phyloP scores from a whole-genome alignment of 2,797 vertebrate species.

The Euthynnus affinis region DNA sequence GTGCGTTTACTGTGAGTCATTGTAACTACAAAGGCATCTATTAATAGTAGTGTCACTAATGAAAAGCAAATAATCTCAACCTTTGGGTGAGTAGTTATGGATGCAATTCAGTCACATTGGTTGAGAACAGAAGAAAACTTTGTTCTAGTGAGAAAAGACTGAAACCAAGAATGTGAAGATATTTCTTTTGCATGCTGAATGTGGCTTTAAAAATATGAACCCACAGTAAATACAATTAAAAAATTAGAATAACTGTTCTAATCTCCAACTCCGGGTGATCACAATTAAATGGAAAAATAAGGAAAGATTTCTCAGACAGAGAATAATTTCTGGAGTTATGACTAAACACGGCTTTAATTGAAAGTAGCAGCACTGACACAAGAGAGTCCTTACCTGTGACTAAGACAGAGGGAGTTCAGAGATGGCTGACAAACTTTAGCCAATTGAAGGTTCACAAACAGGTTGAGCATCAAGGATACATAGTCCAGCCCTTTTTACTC shows the following conservation, averaged over 20 bases:
- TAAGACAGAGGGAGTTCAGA: slow-evolving; percentile 61
- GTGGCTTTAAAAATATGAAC: not conserved
- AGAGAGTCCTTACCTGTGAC: slow-evolving; percentile 76
- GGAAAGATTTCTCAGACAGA: not conserved
- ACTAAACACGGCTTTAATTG: slow-evolving; percentile 11
- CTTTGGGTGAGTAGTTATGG: not conserved
- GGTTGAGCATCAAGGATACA: slow-evolving; percentile 79
- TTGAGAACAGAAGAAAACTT: not conserved
- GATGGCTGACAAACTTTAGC: slow-evolving; percentile 51
- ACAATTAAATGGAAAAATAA: not conserved
- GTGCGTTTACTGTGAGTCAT: too few species aligned
- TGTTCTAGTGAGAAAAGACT: not conserved
- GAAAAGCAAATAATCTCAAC: not conserved
- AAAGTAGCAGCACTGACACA: slow-evolving; percentile 4
- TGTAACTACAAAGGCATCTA: not conserved
- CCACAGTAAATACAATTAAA: not conserved
- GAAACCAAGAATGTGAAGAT: not conserved
- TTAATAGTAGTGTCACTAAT: not conserved
- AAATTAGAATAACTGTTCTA: not conserved
- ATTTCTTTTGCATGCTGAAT: not conserved
- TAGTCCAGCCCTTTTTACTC: slow-evolving; percentile 74
- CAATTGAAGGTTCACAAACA: slow-evolving; percentile 69
- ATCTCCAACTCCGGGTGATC: not conserved
- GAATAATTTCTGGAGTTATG: slow-evolving; percentile 1
- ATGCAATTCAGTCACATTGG: not conserved